Evolutionary conservation across 2,113 vertebrate genomes (phyloP), one percentile per base, ranked within the genome.

Genomic region (Furnarius figulus): DNA sequence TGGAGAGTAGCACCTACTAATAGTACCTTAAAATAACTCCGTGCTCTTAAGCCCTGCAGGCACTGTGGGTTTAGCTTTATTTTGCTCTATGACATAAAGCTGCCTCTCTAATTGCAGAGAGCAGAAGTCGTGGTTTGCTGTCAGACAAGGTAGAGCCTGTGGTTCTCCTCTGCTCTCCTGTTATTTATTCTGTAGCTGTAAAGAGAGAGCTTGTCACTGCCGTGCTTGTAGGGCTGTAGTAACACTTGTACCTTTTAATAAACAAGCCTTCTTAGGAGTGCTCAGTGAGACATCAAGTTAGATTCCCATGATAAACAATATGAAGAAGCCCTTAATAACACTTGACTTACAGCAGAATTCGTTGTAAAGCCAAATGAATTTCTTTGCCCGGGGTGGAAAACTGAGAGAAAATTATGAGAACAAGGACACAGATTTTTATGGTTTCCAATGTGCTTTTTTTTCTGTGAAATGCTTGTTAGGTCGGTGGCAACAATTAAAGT

Each of bases 201-300:
- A 19, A 14, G 46, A 40, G 55, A 2, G 47, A 35, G 28, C 73
- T 39, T 92, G 89, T 87, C 65, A 31, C 63, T 52, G 3, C 5
- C 23, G 2, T 24, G 83, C 65, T 87, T 13, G 8, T 7, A 65
- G 94, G 83, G 53, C 91, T 87, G 84, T 28, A 49, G 86, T 67
- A 91, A 89, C 86, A 82, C 87, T 89, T 93, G 94, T 93, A 92
- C 77, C 84, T 94, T 89, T 94, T 89, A 96, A 89, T 92, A 95
- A 97, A 81, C 93, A 92, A 75, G 59, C 52, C 16, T 89, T 50
- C 70, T 24, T 9, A 19, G 66, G 30, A 82, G 70, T 4, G 58
- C 66, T 79, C 53, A 9, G 88, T 22, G 56, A 91, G 81, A 28
- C 87, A 61, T 72, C 61, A 15, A 13, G 49, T 91, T 73, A 35